Conservation (phyloP, 2,888 invertebrate genomes). For the Pardosa pseudoannulata region DNA sequence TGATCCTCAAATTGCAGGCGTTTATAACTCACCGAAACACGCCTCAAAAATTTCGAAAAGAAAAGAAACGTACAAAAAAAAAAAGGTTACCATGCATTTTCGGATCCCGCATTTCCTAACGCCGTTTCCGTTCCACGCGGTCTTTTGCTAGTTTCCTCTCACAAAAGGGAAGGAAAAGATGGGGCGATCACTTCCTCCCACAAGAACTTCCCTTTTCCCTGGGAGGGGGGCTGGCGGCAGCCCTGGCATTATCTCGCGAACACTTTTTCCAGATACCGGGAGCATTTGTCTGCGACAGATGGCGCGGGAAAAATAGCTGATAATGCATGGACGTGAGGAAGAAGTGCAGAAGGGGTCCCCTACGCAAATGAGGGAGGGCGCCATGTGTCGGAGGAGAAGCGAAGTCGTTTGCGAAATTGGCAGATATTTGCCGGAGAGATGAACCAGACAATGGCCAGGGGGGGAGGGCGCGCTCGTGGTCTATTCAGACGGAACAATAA, state of each 20-base stretch:
- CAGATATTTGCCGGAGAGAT: neutral
- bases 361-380: neutral
- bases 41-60: no score
- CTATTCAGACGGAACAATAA: neutral
- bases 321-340: neutral
- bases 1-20: no score
- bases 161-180: neutral
- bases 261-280: neutral
- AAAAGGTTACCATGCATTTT: neutral
- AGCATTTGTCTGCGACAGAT: neutral
- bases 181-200: neutral
- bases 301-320: constrained; percentile 2
- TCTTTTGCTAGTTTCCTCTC: neutral
- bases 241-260: neutral
- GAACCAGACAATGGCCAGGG: neutral
- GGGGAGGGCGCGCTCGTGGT: neutral
- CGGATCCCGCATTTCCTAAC: neutral
- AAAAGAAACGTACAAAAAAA: no score
- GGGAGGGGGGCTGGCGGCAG: no score
- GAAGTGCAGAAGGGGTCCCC: neutral
- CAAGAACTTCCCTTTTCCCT: neutral
- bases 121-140: neutral
- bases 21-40: no score
- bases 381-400: neutral
- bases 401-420: neutral